phyloP scores from a whole-genome alignment of 1,140 invertebrate genomes.

The Condylostylus longicornis region DNA sequence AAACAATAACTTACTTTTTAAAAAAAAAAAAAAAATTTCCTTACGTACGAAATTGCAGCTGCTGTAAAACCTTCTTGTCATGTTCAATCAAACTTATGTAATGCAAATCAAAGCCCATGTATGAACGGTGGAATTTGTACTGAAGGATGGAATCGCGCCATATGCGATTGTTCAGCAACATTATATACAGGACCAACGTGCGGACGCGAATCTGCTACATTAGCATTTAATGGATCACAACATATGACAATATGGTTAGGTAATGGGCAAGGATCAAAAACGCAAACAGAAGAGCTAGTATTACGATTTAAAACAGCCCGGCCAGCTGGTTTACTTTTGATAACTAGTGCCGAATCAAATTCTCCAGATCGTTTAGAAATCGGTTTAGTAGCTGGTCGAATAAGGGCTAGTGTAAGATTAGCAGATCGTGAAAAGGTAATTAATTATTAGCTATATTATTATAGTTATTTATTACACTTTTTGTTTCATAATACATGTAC shows the following conservation, averaged over 20 bases:
- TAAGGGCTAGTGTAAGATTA: slow-evolving; percentile 65
- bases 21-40: neutral
- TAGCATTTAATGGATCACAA: slow-evolving; percentile 79
- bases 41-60: slow-evolving; percentile 38
- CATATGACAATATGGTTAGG: slow-evolving; percentile 61
- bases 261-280: slow-evolving; percentile 57
- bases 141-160: slow-evolving; percentile 92
- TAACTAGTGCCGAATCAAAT: slow-evolving; percentile 55
- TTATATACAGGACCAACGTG: slow-evolving; percentile 83
- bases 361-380: slow-evolving; percentile 68
- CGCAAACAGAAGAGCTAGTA: slow-evolving; percentile 82
- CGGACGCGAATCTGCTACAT: slow-evolving; percentile 74
- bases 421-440: slow-evolving; percentile 71
- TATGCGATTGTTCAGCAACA: slow-evolving; percentile 88
- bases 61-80: slow-evolving; percentile 75
- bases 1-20: slow-evolving; percentile 4
- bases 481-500: neutral
- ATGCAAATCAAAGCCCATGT: slow-evolving; percentile 56
- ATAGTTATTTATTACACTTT: neutral
- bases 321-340: slow-evolving; percentile 53
- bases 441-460: neutral
- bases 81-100: slow-evolving; percentile 63
- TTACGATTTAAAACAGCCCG: slow-evolving; percentile 74
- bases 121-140: slow-evolving; percentile 77
- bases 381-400: slow-evolving; percentile 61